Evolutionary conservation across 2,888 invertebrate species (phyloP).

Genomic region (Andrena hattorfiana): DNA sequence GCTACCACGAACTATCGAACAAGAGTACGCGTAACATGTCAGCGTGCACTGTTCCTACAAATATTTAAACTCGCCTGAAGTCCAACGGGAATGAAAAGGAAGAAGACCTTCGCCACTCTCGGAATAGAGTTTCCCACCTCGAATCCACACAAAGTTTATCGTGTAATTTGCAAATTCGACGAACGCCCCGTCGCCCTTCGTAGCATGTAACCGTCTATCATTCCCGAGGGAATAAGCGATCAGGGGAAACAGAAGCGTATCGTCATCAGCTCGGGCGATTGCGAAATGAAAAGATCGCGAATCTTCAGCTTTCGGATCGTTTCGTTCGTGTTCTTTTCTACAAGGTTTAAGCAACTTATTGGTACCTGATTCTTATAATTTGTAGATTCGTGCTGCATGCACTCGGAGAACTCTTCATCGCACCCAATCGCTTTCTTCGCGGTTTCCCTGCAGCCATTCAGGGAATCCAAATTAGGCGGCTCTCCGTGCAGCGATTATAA

Average conservation of each 20-base stretch:
- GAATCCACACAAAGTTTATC: constrained; percentile 77
- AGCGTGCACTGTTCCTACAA: not conserved
- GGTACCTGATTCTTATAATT: not conserved
- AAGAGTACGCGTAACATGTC: not conserved
- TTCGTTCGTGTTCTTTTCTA: not conserved
- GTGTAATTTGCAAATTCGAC: constrained; percentile 69
- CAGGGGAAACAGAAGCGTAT: not conserved
- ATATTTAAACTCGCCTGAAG: not conserved
- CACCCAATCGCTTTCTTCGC: constrained; percentile 81
- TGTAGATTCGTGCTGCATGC: not conserved
- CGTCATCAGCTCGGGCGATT: not conserved
- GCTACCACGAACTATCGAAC: not conserved
- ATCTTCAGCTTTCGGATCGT: not conserved
- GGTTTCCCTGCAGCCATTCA: constrained; percentile 89
- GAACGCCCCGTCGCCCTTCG: constrained; percentile 46
- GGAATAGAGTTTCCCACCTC: constrained; percentile 74
- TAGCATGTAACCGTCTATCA: not conserved
- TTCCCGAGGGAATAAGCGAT: not conserved
- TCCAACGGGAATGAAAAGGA: not conserved
- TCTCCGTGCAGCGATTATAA: constrained; percentile 66
- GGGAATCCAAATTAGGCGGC: constrained; percentile 86
- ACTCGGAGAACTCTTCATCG: constrained; percentile 79
- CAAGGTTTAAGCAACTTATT: not conserved
- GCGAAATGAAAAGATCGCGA: not conserved
- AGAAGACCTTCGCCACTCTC: not conserved